Conservation (phyloP, 1,140 invertebrate species). For the Drosophila neocordata region DNA sequence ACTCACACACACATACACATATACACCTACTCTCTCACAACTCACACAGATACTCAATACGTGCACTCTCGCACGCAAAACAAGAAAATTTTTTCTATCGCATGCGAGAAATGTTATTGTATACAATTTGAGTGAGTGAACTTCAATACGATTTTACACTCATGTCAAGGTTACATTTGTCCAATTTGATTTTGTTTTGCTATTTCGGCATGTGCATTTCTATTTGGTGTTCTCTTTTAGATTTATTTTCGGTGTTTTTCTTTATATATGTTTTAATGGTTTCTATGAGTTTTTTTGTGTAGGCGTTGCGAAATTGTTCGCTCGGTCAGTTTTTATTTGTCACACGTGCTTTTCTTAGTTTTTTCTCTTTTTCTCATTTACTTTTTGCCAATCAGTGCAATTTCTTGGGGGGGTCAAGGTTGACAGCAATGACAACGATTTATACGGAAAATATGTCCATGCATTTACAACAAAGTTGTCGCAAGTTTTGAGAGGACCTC, state of each 20-base stretch:
- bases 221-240: slow-evolving; percentile 12
- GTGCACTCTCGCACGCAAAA: slow-evolving; percentile 47
- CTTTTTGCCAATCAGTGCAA: slow-evolving; percentile 35
- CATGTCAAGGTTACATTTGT: slow-evolving; percentile 53
- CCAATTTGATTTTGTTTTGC: slow-evolving; percentile 53
- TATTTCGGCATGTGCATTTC: slow-evolving; percentile 41
- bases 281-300: slow-evolving; percentile 46
- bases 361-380: slow-evolving; percentile 9
- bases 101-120: slow-evolving; percentile 54
- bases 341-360: slow-evolving; percentile 41
- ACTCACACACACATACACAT: slow-evolving; percentile 23
- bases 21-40: slow-evolving; percentile 16
- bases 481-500: not conserved
- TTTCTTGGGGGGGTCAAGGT: slow-evolving; percentile 41
- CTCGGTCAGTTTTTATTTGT: slow-evolving; percentile 24
- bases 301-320: slow-evolving; percentile 24
- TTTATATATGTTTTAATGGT: slow-evolving; percentile 1
- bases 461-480: not conserved
- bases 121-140: slow-evolving; percentile 9
- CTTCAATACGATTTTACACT: slow-evolving; percentile 24
- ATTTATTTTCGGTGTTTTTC: not conserved
- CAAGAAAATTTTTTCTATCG: slow-evolving; percentile 48
- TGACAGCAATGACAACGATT: slow-evolving; percentile 12
- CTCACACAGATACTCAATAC: slow-evolving; percentile 56
- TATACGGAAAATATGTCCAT: not conserved